These are phyloP conservation scores for Lordiphosa mommai DNA, from an alignment of 1,140 invertebrate species.

Conservation along the genomic window DNA sequence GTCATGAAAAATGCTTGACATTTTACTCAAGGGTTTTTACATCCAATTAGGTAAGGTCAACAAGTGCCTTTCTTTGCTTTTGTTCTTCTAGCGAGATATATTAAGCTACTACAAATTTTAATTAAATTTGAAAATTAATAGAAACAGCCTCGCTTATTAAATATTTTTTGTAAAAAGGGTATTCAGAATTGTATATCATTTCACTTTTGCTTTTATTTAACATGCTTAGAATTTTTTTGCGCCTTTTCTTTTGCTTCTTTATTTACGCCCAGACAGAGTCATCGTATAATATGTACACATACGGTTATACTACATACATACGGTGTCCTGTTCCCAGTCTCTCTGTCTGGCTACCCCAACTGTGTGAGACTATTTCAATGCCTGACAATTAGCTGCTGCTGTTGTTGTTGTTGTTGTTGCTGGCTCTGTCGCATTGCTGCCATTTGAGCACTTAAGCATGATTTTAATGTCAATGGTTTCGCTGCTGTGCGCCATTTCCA, in stretches of 20 bases:
- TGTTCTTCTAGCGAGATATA: no score
- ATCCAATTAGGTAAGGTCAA: neutral
- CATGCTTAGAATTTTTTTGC: neutral
- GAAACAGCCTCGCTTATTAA: no score
- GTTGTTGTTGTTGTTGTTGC: constrained; percentile 26
- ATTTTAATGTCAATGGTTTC: constrained; percentile 78
- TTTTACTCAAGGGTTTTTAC: no score
- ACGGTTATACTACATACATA: neutral
- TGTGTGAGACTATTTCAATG: constrained; percentile 55
- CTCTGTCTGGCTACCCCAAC: constrained; percentile 25
- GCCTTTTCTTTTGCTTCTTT: neutral
- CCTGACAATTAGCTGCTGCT: constrained; percentile 54
- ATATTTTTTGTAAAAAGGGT: no score
- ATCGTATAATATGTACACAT: neutral
- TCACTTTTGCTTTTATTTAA: neutral
- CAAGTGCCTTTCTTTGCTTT: no score
- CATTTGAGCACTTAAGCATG: constrained; percentile 76
- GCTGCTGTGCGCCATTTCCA: constrained; percentile 17
- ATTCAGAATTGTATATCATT: no score
- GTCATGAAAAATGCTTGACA: no score
- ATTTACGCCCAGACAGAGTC: neutral
- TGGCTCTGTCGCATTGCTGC: constrained; percentile 56
- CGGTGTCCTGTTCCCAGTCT: constrained; percentile 2
- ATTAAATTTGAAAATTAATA: no score
- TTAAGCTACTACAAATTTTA: neutral